These are phyloP conservation scores for Tenthredo livida DNA, from an alignment of 2,888 invertebrate species.

Conservation along the genomic window DNA sequence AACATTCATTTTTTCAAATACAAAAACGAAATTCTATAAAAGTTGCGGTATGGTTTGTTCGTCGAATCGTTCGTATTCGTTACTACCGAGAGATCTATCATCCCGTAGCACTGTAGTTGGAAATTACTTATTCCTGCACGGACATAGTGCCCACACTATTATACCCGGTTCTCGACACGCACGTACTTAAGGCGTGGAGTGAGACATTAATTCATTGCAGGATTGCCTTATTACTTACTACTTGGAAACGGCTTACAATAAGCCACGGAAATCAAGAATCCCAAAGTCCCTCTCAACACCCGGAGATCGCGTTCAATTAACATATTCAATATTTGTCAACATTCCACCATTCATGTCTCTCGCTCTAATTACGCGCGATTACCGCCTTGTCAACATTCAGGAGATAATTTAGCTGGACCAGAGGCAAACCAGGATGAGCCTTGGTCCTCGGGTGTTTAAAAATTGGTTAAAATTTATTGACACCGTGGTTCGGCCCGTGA, in stretches of 20 bases:
- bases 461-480: neutral
- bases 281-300: neutral
- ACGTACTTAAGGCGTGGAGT: constrained; percentile 45
- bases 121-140: constrained; percentile 45
- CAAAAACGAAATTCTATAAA: neutral
- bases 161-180: constrained; percentile 34
- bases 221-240: constrained; percentile 66
- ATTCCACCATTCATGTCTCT: neutral
- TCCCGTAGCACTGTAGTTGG: constrained; percentile 34
- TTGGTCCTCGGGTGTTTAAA: neutral
- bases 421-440: neutral
- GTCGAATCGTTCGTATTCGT: neutral
- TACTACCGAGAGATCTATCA: constrained; percentile 41
- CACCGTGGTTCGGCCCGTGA: neutral
- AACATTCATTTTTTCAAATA: neutral
- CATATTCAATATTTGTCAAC: constrained; percentile 14
- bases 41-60: neutral
- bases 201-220: constrained; percentile 63
- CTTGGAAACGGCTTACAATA: constrained; percentile 57
- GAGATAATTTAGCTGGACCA: neutral
- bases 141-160: neutral
- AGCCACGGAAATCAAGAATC: constrained; percentile 8
- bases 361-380: neutral
- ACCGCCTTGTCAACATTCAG: neutral
- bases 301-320: neutral